These are phyloP conservation scores for Origma solitaria DNA, from an alignment of 2,113 vertebrate genomes.

Conservation along the genomic window DNA sequence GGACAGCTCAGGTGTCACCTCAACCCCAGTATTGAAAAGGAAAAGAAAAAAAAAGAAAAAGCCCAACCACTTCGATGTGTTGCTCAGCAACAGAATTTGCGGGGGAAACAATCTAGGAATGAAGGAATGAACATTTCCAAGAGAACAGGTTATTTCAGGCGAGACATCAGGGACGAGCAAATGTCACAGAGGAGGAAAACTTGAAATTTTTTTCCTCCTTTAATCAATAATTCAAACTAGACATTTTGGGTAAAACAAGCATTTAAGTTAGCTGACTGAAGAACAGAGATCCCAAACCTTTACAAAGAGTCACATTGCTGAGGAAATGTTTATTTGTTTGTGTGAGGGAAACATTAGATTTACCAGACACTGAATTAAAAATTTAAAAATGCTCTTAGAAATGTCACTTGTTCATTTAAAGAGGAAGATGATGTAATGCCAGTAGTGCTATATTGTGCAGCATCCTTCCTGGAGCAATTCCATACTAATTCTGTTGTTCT, in stretches of 20 bases:
- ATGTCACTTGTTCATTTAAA: constrained; percentile 26
- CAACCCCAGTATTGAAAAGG: constrained; percentile 4
- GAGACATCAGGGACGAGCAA: constrained; percentile 34
- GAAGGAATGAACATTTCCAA: constrained; percentile 56
- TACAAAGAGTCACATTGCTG: neutral
- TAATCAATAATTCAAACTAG: constrained; percentile 62
- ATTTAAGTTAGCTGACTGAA: constrained; percentile 6
- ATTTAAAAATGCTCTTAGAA: constrained; percentile 23
- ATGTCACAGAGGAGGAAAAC: constrained; percentile 21
- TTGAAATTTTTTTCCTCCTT: neutral
- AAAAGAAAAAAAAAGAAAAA: neutral
- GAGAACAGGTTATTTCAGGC: constrained; percentile 62
- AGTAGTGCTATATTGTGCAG: constrained; percentile 34
- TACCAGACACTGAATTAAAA: constrained; percentile 11
- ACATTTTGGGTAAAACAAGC: neutral
- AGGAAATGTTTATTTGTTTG: constrained; percentile 39
- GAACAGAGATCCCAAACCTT: constrained; percentile 46
- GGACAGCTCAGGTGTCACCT: constrained; percentile 58
- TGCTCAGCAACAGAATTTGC: constrained; percentile 66
- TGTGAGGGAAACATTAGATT: constrained; percentile 26
- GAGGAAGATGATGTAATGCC: constrained; percentile 46
- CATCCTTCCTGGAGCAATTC: neutral
- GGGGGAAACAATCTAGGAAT: constrained; percentile 53
- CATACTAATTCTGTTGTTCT: constrained; percentile 63
- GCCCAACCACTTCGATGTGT: constrained; percentile 3